Percentiles rank a stretch among this genome's conserved stretches.
phyloP scores from a whole-genome alignment of 2,113 vertebrate species.

The Marmota monax region DNA sequence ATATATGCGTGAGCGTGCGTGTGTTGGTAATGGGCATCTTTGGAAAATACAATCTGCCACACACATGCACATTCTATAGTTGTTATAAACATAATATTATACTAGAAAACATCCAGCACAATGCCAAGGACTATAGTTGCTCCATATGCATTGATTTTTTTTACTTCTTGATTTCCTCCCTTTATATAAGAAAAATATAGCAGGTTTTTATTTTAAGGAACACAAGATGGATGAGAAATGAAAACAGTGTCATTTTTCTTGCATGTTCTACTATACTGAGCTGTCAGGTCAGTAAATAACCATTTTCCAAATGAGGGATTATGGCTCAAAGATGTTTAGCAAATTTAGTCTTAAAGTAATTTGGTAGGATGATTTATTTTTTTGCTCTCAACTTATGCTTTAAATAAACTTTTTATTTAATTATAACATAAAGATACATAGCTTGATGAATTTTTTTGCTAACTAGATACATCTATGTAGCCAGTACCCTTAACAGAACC shows the following conservation, averaged over 20 bases:
- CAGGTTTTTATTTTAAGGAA: conserved; percentile 45
- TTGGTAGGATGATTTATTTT: conserved; percentile 1
- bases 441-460: not conserved
- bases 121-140: not conserved
- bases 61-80: not conserved
- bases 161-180: not conserved
- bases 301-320: conserved; percentile 40
- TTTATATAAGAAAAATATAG: conserved; percentile 36
- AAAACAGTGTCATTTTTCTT: conserved; percentile 45
- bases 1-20: not conserved
- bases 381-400: conserved; percentile 23
- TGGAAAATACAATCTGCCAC: conserved; percentile 47
- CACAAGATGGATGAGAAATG: conserved; percentile 31
- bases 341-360: conserved; percentile 63
- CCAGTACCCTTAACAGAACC: not conserved
- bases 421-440: not conserved
- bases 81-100: conserved; percentile 53
- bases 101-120: conserved; percentile 48
- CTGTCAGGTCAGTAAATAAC: conserved; percentile 47
- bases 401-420: conserved; percentile 26
- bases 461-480: not conserved
- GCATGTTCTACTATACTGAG: not conserved
- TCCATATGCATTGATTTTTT: conserved; percentile 46
- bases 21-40: not conserved
- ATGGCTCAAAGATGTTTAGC: conserved; percentile 38